Base-by-base conservation (phyloP, 2,113 vertebrate genomes). In the Tetrax tetrax region DNA sequence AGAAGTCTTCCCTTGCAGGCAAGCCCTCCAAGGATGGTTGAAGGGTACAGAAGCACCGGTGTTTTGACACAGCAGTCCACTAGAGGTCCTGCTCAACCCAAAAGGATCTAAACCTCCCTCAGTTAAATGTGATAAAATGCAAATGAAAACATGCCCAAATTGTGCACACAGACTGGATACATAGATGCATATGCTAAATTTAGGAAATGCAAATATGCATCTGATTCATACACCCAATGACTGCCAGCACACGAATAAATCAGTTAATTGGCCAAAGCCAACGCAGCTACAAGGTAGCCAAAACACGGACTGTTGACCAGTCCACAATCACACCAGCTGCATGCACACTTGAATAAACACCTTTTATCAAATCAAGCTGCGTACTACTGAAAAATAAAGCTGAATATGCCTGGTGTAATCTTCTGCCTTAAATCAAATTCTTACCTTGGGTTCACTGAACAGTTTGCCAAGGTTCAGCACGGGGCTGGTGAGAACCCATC, bases 1-100 rank as follows among this genome's bases (percentile, higher is more conserved):
- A 80, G 72, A 60, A 79, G 25, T 0, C 23, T 71, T 81, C 9
- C 68, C 68, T 45, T 37, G 16, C 20, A 65, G 51, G 37, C 35
- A 41, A 76, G 31, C 4, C 29, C n/a, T 70, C 56, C 59, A 12
- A 60, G 72, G 83, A 14, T 35, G 56, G 37, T 15, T 43, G 54
- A 77, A 37, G 38, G 43, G 50, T 22, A 38, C 3, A 27, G 76
- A 38, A 88, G 24, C 2, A 28, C 6, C 20, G 2, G 31, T 7
- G 80, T 50, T 87, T 17, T 12, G 79, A 19, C 53, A 69, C 4
- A 56, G 68, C 2, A 33, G 79, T 25, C 96, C 96, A 95, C 94
- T 94, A 96, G 93, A 94, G 88, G 94, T 90, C 94, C 92, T 87
- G 87, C 92, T 93, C 92, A 68, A 65, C 92, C 38, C 86, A 79